These are phyloP conservation scores for Solenopsis invicta DNA, from an alignment of 1,140 invertebrate species.

Conservation along the genomic window DNA sequence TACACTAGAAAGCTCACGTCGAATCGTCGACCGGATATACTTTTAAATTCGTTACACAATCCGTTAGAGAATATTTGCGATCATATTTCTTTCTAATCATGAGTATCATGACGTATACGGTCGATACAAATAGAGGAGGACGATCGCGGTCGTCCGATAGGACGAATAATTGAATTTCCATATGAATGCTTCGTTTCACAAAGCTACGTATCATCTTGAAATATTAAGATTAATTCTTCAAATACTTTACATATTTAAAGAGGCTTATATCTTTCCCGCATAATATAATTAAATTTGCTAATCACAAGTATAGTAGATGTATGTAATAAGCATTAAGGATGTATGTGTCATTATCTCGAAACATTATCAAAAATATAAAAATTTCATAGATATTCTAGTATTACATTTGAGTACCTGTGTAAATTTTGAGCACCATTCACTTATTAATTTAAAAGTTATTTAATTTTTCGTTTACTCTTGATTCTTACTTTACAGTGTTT, in stretches of 20 bases:
- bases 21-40: constrained; percentile 57
- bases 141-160: neutral
- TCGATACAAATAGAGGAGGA: constrained; percentile 21
- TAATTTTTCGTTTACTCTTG: too few relatives aligned
- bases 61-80: constrained; percentile 71
- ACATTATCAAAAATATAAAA: too few relatives aligned
- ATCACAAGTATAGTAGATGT: neutral
- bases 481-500: too few relatives aligned
- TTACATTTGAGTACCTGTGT: too few relatives aligned
- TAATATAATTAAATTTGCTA: constrained; percentile 11
- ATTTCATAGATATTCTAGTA: too few relatives aligned
- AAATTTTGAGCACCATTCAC: too few relatives aligned
- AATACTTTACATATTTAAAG: constrained; percentile 13
- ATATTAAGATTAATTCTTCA: neutral
- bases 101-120: constrained; percentile 13
- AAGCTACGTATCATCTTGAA: constrained; percentile 35
- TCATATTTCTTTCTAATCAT: constrained; percentile 59
- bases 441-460: too few relatives aligned
- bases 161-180: constrained; percentile 42
- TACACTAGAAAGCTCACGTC: constrained; percentile 57
- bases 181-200: constrained; percentile 30
- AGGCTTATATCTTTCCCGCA: neutral
- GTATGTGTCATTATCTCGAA: too few relatives aligned
- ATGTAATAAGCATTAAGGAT: too few relatives aligned
- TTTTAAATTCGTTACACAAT: constrained; percentile 70